phyloP scores from a whole-genome alignment of 2,888 invertebrate genomes.

The Phrixothrix hirtus region DNA sequence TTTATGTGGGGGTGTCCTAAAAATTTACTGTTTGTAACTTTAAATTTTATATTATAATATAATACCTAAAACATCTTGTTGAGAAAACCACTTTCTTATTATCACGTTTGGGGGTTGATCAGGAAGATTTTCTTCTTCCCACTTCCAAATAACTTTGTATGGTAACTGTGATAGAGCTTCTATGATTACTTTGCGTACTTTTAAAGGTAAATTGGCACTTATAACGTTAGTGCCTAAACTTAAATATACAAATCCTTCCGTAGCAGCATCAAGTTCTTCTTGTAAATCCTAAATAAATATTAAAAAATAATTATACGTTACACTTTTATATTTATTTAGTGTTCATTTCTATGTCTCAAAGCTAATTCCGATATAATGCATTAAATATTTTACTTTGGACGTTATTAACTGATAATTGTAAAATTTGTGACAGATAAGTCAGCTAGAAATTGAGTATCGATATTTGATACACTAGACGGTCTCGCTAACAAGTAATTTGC shows the following conservation, averaged over 20 bases:
- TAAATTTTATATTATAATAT: background rate
- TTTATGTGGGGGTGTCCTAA: background rate
- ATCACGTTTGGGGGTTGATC: background rate
- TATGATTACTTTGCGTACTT: background rate
- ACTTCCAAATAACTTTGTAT: conserved; percentile 3
- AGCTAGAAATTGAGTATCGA: too few species aligned
- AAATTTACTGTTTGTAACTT: background rate
- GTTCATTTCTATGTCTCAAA: too few species aligned
- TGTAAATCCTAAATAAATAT: conserved; percentile 3
- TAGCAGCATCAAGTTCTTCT: background rate
- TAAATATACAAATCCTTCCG: conserved; percentile 5
- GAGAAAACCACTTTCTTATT: background rate
- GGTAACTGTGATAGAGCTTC: conserved; percentile 1
- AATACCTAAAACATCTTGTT: conserved; percentile 4
- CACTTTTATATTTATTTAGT: too few species aligned
- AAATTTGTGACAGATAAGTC: too few species aligned
- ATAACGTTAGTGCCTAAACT: conserved; percentile 6
- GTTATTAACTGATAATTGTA: too few species aligned
- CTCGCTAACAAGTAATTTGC: too few species aligned
- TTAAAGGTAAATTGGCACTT: conserved; percentile 1
- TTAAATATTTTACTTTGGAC: too few species aligned
- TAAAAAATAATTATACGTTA: too few species aligned
- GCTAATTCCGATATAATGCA: too few species aligned
- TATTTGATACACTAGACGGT: too few species aligned
- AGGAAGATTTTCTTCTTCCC: background rate